A percentile compares a stretch with the other conserved stretches of the same genome.
Conservation (phyloP, 2,888 invertebrate species). For the Ophioninae sp. region DNA sequence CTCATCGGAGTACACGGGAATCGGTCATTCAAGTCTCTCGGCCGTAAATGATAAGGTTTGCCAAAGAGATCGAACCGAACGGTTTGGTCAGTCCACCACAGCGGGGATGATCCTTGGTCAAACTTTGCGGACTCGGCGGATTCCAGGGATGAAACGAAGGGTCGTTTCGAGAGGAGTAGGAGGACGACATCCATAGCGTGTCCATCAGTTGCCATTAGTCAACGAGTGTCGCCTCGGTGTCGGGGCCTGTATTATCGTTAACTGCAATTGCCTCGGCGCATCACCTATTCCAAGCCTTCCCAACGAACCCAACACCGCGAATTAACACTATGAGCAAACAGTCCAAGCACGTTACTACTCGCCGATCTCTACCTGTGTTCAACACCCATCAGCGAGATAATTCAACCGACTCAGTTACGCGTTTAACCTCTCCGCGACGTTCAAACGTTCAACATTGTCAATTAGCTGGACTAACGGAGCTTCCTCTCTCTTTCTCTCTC, state of each 20-base stretch:
- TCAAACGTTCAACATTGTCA: constrained; percentile 62
- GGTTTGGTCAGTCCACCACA: constrained; percentile 59
- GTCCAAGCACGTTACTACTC: neutral
- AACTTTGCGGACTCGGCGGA: constrained; percentile 52
- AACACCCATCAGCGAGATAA: constrained; percentile 52
- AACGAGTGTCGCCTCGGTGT: constrained; percentile 22
- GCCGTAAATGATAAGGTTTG: neutral
- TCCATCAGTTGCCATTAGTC: constrained; percentile 58
- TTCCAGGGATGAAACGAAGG: neutral
- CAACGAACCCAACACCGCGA: constrained; percentile 13
- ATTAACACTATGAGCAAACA: neutral
- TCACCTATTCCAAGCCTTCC: constrained; percentile 33
- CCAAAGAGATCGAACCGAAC: constrained; percentile 1
- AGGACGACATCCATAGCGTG: constrained; percentile 1
- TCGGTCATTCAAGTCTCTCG: neutral
- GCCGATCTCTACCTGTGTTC: constrained; percentile 1
- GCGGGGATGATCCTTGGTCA: constrained; percentile 55
- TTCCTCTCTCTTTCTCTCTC: neutral
- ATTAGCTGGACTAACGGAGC: constrained; percentile 39
- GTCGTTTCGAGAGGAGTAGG: neutral
- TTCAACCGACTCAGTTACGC: constrained; percentile 39
- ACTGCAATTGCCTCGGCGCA: constrained; percentile 28
- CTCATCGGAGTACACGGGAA: neutral
- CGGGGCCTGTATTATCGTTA: constrained; percentile 41
- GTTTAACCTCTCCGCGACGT: constrained; percentile 51